phyloP scores from a whole-genome alignment of 2,113 vertebrate species.

The Tupaia tana region DNA sequence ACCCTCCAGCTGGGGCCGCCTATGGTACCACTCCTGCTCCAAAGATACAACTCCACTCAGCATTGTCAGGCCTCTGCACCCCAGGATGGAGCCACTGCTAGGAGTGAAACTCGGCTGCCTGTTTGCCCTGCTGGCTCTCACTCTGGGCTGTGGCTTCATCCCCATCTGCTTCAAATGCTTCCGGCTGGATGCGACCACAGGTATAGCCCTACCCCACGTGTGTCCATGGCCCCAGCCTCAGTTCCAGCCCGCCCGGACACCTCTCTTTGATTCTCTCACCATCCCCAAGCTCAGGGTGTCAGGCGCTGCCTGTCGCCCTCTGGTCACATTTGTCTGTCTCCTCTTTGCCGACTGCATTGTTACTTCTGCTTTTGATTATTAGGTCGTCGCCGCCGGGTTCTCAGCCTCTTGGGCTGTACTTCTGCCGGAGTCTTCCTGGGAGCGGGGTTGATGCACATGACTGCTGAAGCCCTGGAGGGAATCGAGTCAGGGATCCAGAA shows the following conservation, averaged over 20 bases:
- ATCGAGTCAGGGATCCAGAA: constrained; percentile 78
- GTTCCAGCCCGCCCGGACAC: neutral
- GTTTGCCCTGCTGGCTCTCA: constrained; percentile 73
- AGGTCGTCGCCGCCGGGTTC: constrained; percentile 77
- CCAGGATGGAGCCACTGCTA: constrained; percentile 79
- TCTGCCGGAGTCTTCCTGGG: constrained; percentile 84
- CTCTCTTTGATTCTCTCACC: neutral
- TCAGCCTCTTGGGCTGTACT: constrained; percentile 79
- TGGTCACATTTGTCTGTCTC: neutral
- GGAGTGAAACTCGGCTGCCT: constrained; percentile 81
- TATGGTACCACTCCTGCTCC: neutral
- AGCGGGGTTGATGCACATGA: constrained; percentile 84
- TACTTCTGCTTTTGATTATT: neutral
- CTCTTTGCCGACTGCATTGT: neutral
- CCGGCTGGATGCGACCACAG: constrained; percentile 78
- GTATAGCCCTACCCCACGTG: constrained; percentile 51
- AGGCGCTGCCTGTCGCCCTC: neutral
- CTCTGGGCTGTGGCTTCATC: constrained; percentile 78
- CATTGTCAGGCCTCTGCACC: neutral
- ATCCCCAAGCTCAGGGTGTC: neutral
- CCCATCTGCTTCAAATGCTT: constrained; percentile 82
- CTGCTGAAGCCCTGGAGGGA: constrained; percentile 77
- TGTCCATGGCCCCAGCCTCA: neutral
- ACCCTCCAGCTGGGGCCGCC: neutral
- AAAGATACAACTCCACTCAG: neutral